Conservation (phyloP, 2,888 invertebrate species). For the Elysia crispata region DNA sequence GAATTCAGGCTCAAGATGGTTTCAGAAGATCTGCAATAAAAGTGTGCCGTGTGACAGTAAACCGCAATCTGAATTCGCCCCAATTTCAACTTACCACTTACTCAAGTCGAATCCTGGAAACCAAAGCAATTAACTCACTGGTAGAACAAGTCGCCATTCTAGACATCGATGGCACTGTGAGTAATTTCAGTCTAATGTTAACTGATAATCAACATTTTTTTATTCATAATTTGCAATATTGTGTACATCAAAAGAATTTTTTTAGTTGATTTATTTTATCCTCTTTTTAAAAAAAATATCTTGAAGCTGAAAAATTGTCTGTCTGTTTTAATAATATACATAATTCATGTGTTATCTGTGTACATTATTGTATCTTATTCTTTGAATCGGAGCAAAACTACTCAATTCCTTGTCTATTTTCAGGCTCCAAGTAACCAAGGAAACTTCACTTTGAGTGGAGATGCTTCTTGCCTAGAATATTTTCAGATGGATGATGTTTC, state of each 20-base stretch:
- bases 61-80: slow-evolving; percentile 62
- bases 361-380: no score
- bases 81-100: slow-evolving; percentile 48
- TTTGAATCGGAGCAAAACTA: no score
- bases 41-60: slow-evolving; percentile 58
- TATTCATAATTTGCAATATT: no score
- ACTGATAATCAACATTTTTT: no score
- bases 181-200: no score
- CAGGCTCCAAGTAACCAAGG: slow-evolving; percentile 61
- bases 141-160: slow-evolving; percentile 50
- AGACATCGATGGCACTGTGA: slow-evolving; percentile 62
- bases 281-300: no score
- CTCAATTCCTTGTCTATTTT: no score
- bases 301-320: no score
- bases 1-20: slow-evolving; percentile 65
- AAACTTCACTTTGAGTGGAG: slow-evolving; percentile 53
- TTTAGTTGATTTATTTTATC: no score
- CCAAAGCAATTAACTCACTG: slow-evolving; percentile 16
- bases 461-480: slow-evolving; percentile 52
- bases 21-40: slow-evolving; percentile 55
- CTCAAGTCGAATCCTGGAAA: slow-evolving; percentile 58
- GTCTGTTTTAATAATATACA: no score
- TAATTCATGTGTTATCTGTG: no score
- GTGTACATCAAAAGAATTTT: no score
- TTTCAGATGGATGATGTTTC: slow-evolving; percentile 51